A percentile compares a stretch with the other conserved stretches of the same genome.
Conservation (phyloP, 2,797 vertebrate genomes). For the Emydoidea blandingii region DNA sequence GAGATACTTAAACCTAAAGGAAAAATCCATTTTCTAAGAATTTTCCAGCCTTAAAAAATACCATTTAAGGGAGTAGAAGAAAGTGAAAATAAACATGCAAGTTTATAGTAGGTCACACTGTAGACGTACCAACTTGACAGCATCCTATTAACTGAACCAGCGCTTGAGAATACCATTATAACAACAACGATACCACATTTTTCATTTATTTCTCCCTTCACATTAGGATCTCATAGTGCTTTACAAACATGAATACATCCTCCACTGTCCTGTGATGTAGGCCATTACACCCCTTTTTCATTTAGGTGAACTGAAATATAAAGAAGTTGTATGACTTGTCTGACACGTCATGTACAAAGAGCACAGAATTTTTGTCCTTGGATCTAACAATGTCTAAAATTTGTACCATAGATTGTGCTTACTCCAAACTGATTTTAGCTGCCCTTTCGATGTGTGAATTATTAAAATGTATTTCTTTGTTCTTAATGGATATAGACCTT, state of each 20-base stretch:
- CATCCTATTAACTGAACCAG: background rate
- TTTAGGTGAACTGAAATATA: background rate
- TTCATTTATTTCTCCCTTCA: conserved; percentile 26
- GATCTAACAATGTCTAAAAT: background rate
- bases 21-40: background rate
- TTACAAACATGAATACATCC: background rate
- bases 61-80: background rate
- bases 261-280: background rate
- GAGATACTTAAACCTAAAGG: background rate
- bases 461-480: background rate
- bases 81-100: background rate
- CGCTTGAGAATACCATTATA: background rate
- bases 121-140: background rate
- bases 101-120: background rate
- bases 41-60: background rate
- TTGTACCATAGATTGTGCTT: background rate
- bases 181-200: background rate
- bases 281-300: background rate
- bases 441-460: background rate
- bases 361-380: background rate
- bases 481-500: background rate
- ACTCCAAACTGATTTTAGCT: background rate
- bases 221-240: background rate
- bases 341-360: background rate
- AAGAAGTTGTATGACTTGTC: background rate